Evolutionary conservation across 2,888 invertebrate species (phyloP), one percentile per base, ranked within the genome.

Genomic region (Idaea biselata): DNA sequence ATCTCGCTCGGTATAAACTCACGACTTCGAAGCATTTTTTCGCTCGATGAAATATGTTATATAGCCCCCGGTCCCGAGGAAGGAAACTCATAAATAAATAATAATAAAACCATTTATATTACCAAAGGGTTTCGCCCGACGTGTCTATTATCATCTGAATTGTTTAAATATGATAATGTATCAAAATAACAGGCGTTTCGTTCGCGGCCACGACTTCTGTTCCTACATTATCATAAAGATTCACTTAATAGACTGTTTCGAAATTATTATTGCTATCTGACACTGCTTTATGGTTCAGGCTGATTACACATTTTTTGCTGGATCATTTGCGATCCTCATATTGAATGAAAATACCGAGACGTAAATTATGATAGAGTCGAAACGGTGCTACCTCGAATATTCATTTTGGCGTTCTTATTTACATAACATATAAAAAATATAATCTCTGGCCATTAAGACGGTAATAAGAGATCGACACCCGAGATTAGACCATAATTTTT

Each of bases 151-250:
- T 88, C 92, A 92, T 92, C 87, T 84, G 91, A 91, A 92, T 92
- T 90, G 92, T 91, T 92, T 91, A 88, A 91, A 91, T 92, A 92
- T 92, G 92, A 91, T 91, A 92, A 92, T 92, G 89, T 83, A 91
- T 91, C 91, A 91, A 91, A 92, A 91, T 91, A 90, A 87, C 88
- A 88, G 89, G 86, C 89, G 82, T 83, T 83, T 84, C 81, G 83
- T 85, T 84, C 86, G 85, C 85, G 84, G 81, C 84, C 87, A 81
- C 88, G 89, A 91, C 91, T 91, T 91, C 91, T 91, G 91, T 91
- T 88, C 82, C 81, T 77, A 85, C 84, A 90, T 90, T 90, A 89
- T 81, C 90, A 89, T 91, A 90, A 91, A 91, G 89, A 91, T 91
- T 91, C 91, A 91, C 91, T 90, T 91, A 91, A 89, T 90, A 88